These are phyloP conservation scores for Monopterus albus DNA, from an alignment of 2,113 vertebrate genomes.

Conservation along the genomic window DNA sequence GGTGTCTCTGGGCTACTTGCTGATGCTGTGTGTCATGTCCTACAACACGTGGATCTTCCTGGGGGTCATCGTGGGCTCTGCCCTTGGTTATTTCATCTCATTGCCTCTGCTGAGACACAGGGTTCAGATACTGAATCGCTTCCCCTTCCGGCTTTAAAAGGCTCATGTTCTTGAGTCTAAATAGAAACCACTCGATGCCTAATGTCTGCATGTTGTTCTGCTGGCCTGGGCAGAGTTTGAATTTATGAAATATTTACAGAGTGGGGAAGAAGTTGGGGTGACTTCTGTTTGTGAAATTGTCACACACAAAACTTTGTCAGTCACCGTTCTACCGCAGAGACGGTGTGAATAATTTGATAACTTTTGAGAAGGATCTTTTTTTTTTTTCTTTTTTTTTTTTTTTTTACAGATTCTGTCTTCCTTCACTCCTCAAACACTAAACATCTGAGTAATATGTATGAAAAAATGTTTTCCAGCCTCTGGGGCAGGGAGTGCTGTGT, in stretches of 20 bases:
- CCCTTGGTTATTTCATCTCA: slow-evolving; percentile 88
- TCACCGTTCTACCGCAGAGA: too few relatives aligned
- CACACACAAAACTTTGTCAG: too few relatives aligned
- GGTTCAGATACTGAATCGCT: neutral
- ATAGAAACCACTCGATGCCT: slow-evolving; percentile 3
- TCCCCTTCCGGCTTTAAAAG: neutral
- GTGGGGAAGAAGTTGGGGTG: too few relatives aligned
- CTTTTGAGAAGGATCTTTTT: neutral
- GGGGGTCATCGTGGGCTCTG: slow-evolving; percentile 85
- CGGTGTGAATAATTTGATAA: neutral
- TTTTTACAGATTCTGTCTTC: too few relatives aligned
- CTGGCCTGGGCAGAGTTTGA: neutral
- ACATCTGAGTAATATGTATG: too few relatives aligned
- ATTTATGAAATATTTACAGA: too few relatives aligned
- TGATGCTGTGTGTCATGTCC: slow-evolving; percentile 97
- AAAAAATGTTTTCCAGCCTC: too few relatives aligned
- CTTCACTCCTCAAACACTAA: too few relatives aligned
- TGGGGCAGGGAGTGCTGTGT: too few relatives aligned
- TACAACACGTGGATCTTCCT: slow-evolving; percentile 97
- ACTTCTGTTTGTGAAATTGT: too few relatives aligned
- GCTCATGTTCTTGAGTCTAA: neutral
- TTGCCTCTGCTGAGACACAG: slow-evolving; percentile 84
- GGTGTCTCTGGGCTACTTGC: slow-evolving; percentile 91
- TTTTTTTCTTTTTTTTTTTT: too few relatives aligned
- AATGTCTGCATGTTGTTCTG: neutral